phyloP scores from a whole-genome alignment of 2,888 invertebrate genomes.

The Bombyx huttoni region DNA sequence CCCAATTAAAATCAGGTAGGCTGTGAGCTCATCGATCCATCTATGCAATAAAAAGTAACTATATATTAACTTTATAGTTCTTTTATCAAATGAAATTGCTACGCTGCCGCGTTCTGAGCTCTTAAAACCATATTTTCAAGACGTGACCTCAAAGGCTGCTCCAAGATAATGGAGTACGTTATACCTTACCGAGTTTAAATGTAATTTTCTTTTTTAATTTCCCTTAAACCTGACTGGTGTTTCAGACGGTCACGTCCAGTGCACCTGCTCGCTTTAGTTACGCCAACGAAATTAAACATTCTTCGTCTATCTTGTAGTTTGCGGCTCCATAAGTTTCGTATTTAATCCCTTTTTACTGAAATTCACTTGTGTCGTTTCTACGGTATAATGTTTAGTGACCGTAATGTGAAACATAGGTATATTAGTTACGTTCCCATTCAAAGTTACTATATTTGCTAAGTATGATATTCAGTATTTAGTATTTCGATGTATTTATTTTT shows the following conservation, averaged over 20 bases:
- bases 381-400: not conserved
- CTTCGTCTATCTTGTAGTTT: slow-evolving; percentile 9
- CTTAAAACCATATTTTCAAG: slow-evolving; percentile 15
- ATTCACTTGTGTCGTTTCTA: not conserved
- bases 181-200: slow-evolving; percentile 13
- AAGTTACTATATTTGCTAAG: too few relatives aligned
- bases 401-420: too few relatives aligned
- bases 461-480: too few relatives aligned
- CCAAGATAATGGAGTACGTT: slow-evolving; percentile 21
- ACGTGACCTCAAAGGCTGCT: slow-evolving; percentile 23
- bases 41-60: too few relatives aligned
- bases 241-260: slow-evolving; percentile 30
- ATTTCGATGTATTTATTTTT: too few relatives aligned
- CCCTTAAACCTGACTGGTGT: slow-evolving; percentile 22
- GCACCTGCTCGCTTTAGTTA: slow-evolving; percentile 35
- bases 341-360: not conserved
- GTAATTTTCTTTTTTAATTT: slow-evolving; percentile 27
- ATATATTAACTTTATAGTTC: too few relatives aligned
- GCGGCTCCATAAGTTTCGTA: not conserved
- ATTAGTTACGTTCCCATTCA: too few relatives aligned
- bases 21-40: too few relatives aligned
- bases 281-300: slow-evolving; percentile 33
- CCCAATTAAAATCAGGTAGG: too few relatives aligned
- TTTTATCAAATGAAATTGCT: not conserved
- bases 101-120: slow-evolving; percentile 1